These are phyloP conservation scores for Sipha maydis DNA, from an alignment of 2,888 invertebrate genomes.

Conservation along the genomic window DNA sequence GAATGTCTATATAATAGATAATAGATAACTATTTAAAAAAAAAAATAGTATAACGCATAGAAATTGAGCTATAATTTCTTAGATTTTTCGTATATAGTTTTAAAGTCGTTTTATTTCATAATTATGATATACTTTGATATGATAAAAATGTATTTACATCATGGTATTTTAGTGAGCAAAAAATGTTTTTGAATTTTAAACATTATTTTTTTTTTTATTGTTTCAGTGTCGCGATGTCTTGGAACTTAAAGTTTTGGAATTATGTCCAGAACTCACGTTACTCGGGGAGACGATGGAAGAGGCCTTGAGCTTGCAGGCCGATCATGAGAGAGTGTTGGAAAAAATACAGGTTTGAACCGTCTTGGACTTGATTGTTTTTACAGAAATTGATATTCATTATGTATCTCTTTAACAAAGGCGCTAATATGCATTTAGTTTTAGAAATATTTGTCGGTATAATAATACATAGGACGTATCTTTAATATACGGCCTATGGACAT, in stretches of 20 bases:
- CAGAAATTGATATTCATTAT: not conserved
- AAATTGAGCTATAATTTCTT: too few species aligned
- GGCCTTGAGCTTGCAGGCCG: conserved; percentile 78
- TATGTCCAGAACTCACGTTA: conserved; percentile 83
- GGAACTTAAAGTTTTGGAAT: conserved; percentile 85
- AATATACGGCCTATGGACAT: too few species aligned
- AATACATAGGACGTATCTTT: not conserved
- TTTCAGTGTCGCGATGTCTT: conserved; percentile 84
- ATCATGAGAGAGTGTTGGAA: conserved; percentile 84
- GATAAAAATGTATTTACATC: too few species aligned
- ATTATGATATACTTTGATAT: too few species aligned
- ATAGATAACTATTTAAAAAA: too few species aligned
- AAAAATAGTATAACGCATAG: too few species aligned
- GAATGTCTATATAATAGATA: too few species aligned
- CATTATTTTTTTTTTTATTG: conserved; percentile 28
- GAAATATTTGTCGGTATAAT: not conserved
- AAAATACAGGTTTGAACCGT: conserved; percentile 78
- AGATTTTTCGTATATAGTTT: too few species aligned
- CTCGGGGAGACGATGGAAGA: conserved; percentile 81
- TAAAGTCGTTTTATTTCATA: too few species aligned
- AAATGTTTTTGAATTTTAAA: not conserved
- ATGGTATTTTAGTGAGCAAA: too few species aligned
- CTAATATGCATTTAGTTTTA: conserved; percentile 19
- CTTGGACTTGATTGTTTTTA: not conserved
- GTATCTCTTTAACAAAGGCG: not conserved